Evolutionary conservation across 30 jellyfish, hydroid and myxozoan species (phyloP).

Genomic region (Morbakka virulenta): DNA sequence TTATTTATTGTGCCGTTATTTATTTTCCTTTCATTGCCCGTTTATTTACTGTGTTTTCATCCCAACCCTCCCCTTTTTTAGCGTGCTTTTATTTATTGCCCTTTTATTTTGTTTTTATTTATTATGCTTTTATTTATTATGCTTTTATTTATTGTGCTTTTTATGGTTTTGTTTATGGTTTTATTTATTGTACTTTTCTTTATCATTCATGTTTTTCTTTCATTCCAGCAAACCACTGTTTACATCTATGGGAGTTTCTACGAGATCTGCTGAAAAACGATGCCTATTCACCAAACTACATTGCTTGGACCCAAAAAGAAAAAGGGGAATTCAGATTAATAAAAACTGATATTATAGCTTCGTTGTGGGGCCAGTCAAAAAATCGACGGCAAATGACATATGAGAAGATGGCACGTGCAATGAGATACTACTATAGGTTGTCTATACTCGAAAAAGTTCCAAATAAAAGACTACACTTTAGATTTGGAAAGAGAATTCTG

Average conservation of each 20-base stretch:
- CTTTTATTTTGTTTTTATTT: too few species aligned
- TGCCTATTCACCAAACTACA: conserved; percentile 60
- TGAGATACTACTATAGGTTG: conserved; percentile 94
- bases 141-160: too few species aligned
- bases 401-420: conserved; percentile 98
- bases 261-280: conserved; percentile 76
- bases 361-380: conserved; percentile 92
- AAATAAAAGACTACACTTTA: conserved; percentile 84
- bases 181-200: too few species aligned
- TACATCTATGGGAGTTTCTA: conserved; percentile 89
- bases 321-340: conserved; percentile 93
- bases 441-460: conserved; percentile 84
- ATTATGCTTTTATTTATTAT: too few species aligned
- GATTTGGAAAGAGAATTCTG: conserved; percentile 89
- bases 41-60: too few species aligned
- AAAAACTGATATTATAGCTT: conserved; percentile 92
- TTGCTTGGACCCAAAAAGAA: conserved; percentile 92
- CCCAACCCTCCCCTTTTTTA: too few species aligned
- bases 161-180: too few species aligned
- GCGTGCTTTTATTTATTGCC: too few species aligned
- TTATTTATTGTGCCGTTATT: too few species aligned
- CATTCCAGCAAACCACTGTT: conserved; percentile 88
- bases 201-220: too few species aligned
- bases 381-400: conserved; percentile 88
- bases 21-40: too few species aligned